A percentile compares a stretch with the other conserved stretches of the same genome.
Conservation (phyloP, 2,888 invertebrate genomes). For the Apotomis turbidana region DNA sequence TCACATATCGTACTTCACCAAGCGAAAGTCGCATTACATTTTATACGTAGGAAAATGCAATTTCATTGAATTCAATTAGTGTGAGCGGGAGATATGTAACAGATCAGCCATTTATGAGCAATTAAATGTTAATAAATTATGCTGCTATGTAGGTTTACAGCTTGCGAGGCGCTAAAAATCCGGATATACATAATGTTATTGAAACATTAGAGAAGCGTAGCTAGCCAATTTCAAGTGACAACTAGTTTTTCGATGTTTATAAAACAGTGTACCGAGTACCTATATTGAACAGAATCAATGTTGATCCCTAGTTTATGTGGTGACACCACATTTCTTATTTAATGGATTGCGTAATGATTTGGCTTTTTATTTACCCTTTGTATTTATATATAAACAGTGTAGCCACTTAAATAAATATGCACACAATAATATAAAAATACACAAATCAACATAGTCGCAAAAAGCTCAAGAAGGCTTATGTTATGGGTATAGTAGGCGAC, state of each 20-base stretch:
- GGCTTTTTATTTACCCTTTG: too few species aligned
- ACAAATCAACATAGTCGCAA: too few species aligned
- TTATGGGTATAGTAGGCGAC: too few species aligned
- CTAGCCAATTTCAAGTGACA: background rate
- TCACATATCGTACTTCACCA: constrained; percentile 55
- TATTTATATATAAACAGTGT: too few species aligned
- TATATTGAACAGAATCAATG: too few species aligned
- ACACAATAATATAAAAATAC: too few species aligned
- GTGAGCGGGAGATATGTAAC: constrained; percentile 50
- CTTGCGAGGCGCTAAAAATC: constrained; percentile 14
- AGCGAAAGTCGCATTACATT: constrained; percentile 74
- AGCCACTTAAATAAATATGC: too few species aligned
- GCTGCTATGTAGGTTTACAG: constrained; percentile 19
- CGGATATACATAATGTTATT: constrained; percentile 7
- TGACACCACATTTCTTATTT: too few species aligned
- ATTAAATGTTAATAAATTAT: constrained; percentile 35
- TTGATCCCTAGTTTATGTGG: too few species aligned
- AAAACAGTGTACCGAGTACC: background rate
- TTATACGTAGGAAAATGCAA: constrained; percentile 62
- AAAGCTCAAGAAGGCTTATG: too few species aligned
- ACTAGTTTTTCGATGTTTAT: background rate
- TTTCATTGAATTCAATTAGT: constrained; percentile 63
- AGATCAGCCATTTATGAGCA: constrained; percentile 34
- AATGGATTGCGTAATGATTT: too few species aligned
- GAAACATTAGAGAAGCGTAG: constrained; percentile 1